Evolutionary conservation across 2,113 vertebrate genomes (phyloP).

Genomic region (Mesoclemmys tuberculata): DNA sequence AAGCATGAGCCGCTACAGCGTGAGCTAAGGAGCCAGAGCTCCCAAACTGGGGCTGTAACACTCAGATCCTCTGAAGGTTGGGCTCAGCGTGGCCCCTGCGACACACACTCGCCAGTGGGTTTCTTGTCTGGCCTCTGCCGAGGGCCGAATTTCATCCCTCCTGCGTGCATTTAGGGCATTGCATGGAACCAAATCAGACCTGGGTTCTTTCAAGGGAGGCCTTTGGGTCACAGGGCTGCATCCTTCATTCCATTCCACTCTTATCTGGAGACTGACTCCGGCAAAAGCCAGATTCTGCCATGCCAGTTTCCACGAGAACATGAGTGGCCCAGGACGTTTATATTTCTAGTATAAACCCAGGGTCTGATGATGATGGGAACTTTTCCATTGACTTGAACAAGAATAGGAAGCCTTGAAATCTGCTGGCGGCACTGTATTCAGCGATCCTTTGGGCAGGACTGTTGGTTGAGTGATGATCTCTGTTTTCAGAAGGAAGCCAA

Average conservation of each 20-base stretch:
- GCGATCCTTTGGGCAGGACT: background rate
- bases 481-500: background rate
- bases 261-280: background rate
- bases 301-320: too few species aligned
- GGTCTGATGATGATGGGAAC: background rate
- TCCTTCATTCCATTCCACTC: background rate
- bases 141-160: background rate
- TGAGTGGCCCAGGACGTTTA: background rate
- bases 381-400: background rate
- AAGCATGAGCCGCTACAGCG: background rate
- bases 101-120: background rate
- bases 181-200: background rate
- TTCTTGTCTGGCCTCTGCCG: background rate
- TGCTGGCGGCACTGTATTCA: background rate
- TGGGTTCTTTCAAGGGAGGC: background rate
- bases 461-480: rapidly evolving
- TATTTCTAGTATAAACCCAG: background rate
- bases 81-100: background rate
- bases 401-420: background rate
- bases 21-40: background rate
- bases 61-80: background rate
- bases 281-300: background rate
- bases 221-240: background rate
- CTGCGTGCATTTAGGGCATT: background rate
- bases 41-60: background rate